Conservation (phyloP, 2,888 invertebrate species). For the Protodeltote pygarga region DNA sequence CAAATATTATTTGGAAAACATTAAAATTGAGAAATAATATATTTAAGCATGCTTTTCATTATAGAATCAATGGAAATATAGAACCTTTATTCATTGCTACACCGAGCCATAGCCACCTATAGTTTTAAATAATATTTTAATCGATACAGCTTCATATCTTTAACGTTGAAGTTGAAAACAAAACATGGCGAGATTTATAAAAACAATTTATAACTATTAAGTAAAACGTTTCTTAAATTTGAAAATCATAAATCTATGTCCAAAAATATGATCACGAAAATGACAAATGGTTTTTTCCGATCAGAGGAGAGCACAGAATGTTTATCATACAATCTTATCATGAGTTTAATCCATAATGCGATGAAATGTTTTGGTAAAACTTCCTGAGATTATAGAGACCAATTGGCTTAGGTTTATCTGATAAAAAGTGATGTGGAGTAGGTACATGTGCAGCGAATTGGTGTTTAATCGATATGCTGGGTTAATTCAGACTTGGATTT, state of each 20-base stretch:
- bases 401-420: conserved; percentile 74
- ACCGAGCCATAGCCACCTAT: conserved; percentile 15
- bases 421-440: conserved; percentile 63
- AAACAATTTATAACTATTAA: conserved; percentile 16
- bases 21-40: conserved; percentile 25
- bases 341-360: conserved; percentile 21
- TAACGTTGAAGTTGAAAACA: conserved; percentile 13
- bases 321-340: conserved; percentile 28
- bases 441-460: conserved; percentile 50
- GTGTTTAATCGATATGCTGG: conserved; percentile 66
- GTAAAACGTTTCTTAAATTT: conserved; percentile 22
- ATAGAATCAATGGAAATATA: conserved; percentile 31
- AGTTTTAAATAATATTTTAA: conserved; percentile 35
- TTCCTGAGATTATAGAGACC: conserved; percentile 66
- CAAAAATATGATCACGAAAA: conserved; percentile 15
- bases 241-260: conserved; percentile 22
- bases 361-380: conserved; percentile 57
- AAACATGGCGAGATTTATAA: not conserved
- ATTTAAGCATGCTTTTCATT: conserved; percentile 62
- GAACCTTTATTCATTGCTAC: conserved; percentile 44
- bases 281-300: conserved; percentile 18
- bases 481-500: conserved; percentile 27
- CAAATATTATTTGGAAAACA: conserved; percentile 40
- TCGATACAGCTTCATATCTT: conserved; percentile 34
- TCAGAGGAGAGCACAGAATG: conserved; percentile 1